phyloP scores from a whole-genome alignment of 2,797 vertebrate species.

The Bovichtus diacanthus region DNA sequence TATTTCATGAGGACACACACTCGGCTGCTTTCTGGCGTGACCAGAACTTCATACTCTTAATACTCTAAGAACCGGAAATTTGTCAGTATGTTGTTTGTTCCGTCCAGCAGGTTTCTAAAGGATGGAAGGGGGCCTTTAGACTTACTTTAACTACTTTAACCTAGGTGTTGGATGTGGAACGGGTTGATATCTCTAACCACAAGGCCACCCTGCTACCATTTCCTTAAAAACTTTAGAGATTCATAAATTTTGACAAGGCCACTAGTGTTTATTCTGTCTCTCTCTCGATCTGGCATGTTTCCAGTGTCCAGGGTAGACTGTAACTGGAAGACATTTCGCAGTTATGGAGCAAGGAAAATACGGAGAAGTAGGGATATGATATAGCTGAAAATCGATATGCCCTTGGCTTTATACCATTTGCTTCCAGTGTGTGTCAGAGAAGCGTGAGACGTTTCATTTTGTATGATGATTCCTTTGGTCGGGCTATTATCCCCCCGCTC shows the following conservation, averaged over 20 bases:
- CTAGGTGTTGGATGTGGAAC: background rate
- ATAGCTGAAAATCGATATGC: conserved; percentile 67
- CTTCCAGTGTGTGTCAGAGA: conserved; percentile 61
- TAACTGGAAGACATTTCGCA: conserved; percentile 65
- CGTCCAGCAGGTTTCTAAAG: background rate
- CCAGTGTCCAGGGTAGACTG: conserved; percentile 57
- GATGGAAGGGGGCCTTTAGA: background rate
- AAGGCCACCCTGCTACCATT: conserved; percentile 16
- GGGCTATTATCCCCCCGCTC: conserved; percentile 58
- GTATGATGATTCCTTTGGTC: conserved; percentile 51
- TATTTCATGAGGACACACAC: background rate
- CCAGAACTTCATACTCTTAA: background rate
- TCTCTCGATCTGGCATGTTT: conserved; percentile 58
- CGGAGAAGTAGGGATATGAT: conserved; percentile 46
- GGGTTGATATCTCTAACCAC: conserved; percentile 6
- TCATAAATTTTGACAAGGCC: conserved; percentile 73
- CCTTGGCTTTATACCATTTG: conserved; percentile 66
- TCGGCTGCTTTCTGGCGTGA: background rate
- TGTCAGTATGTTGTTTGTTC: background rate
- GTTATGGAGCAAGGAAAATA: conserved; percentile 50
- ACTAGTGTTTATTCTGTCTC: conserved; percentile 47
- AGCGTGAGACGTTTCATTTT: conserved; percentile 62
- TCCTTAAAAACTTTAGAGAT: conserved; percentile 50
- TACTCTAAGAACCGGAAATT: background rate
- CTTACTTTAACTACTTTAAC: conserved; percentile 11